Base-by-base conservation (phyloP, 2,113 vertebrate genomes). In the Camelus dromedarius region DNA sequence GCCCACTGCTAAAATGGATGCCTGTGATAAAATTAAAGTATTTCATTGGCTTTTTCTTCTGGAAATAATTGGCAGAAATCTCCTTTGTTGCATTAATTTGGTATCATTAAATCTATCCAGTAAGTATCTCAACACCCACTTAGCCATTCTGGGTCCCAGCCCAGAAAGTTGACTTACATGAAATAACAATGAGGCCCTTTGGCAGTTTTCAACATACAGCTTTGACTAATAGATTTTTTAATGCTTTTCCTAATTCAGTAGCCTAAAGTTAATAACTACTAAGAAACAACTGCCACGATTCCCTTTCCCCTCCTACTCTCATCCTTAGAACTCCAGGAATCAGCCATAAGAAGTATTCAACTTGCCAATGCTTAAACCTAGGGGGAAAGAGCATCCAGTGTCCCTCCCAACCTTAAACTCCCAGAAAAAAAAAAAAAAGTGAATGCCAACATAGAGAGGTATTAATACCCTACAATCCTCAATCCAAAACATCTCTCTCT, bases 121-220 rank as follows among this genome's bases (percentile, higher is more conserved):
- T 62, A 92, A 95, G 86, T 90, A 95, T 97, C 98, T 98, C 96
- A 97, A 89, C 96, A 97, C 76, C 89, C 95, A 97, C 91, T 96
- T 92, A 97, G 96, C 86, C 97, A 97, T 98, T 97, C 97, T 98
- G 98, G 97, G 97, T 87, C 96, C 95, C 96, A 98, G 98, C 98
- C 97, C 97, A 94, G 96, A 96, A 95, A 97, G 79, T 60, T 96
- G 96, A 97, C 94, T 97, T 89, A 94, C 3, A 32, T 92, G 90
- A 98, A 98, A 96, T 28, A 35, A 95, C 84, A 96, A 96, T 93
- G 91, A 96, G 95, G 91, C 90, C 96, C 35, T 96, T 83, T 93
- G 87, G 88, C 64, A 93, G 32, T 81, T 96, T 93, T 87, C 86
- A 96, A 89, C 83, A 85, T 58, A 82, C 66, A 66, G 26, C 54